Evolutionary conservation across 2,888 invertebrate genomes (phyloP), one percentile per base, ranked within the genome.

Genomic region (Aspidiotus rigidus): DNA sequence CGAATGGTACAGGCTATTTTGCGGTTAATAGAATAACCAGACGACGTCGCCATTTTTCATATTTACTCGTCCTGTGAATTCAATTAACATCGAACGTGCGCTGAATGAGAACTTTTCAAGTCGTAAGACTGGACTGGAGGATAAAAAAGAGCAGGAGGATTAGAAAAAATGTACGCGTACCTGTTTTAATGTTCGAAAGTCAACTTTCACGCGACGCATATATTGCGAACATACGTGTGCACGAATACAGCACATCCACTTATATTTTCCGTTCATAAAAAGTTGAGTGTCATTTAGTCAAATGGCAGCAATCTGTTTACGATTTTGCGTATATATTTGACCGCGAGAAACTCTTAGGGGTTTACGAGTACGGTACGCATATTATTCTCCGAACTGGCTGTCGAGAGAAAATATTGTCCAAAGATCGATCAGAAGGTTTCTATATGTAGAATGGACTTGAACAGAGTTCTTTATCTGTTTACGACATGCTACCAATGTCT

Each of bases 281-380:
- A 28, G 28, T 28, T 28, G 28, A 28, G 28, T 28, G 28, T 28
- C 28, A 28, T 28, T 28, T 28, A 28, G 28, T 28, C 28, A 28
- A 28, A 28, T 28, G 28, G 28, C 28, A 49, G n/a, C 11, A 49
- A 49, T 49, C 49, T n/a, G 49, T 49, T 13, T 49, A n/a, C 49
- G 49, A 49, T 49, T 11, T 49, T 49, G 49, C 49, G 49, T 6
- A 49, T 28, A 28, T 13, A 49, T 49, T 49, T 49, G 49, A 49
- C 49, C 49, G 49, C 49, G 49, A 49, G 49, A 49, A 49, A n/a
- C n/a, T 49, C 49, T 49, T 49, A 49, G n/a, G 49, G 49, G 49
- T n/a, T 13, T n/a, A n/a, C 28, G 49, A 13, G 49, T n/a, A 6
- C 6, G 6, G 49, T 49, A n/a, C 49, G 49, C 49, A n/a, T 13